Base-by-base conservation (phyloP, 2,113 vertebrate genomes). In the Trichomycterus rosablanca region DNA sequence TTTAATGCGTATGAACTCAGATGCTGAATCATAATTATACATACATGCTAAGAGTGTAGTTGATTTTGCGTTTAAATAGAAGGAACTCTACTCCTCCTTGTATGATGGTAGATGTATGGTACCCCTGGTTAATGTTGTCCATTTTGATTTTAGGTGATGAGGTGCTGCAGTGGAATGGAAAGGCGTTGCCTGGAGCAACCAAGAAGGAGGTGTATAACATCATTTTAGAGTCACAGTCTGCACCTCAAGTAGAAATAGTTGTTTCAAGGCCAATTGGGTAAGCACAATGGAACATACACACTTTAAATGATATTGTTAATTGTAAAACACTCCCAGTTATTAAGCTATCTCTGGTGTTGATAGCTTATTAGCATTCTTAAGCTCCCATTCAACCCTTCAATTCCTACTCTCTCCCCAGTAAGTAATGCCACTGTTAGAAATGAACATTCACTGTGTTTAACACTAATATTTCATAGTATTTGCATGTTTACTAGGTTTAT, bases 171-270 rank as follows among this genome's bases (percentile, higher is more conserved):
- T 98, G 96, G 96, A 98, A 98, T 67, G 89, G 96, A 61, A 97
- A 98, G 85, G 89, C 93, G 16, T 88, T 98, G 83, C 96, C 93
- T 23, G 95, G 95, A 82, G 94, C 95, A 82, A 97, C 96, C 80
- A 96, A 97, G 86, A 95, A 98, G 89, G 95, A 98, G 85, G 96
- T 98, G 81, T 98, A 98, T 91, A 98, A 98, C 84, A 98, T 98
- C 76, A 98, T 98, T 86, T 92, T 98, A 81, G 95, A 98, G 78
- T 98, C 96, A 67, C 97, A 98, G 88, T 91, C 94, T 72, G 93
- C 95, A 84, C 93, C 93, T 83, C 95, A 97, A 90, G 96, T 98
- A 80, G 96, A 98, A 89, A 94, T 98, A 80, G 93, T 98, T 78
- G 96, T 98, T 86, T 97, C 96, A 68, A 91, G 96, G 78, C 96